A percentile compares a stretch with the other conserved stretches of the same genome.
Evolutionary conservation across 2,113 vertebrate species (phyloP).

Genomic region (Percopsis transmontana): DNA sequence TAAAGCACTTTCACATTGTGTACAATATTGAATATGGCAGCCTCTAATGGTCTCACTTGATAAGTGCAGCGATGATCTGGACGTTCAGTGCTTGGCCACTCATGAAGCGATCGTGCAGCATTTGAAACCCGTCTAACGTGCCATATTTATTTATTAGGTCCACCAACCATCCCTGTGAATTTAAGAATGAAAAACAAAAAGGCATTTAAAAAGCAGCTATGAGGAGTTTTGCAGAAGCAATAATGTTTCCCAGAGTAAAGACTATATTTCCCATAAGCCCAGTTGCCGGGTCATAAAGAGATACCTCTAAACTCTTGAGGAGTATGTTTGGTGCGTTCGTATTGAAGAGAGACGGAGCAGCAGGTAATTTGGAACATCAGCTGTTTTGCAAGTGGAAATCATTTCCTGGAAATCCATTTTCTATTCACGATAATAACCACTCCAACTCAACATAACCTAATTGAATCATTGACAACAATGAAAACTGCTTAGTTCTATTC

Average conservation of each 20-base stretch:
- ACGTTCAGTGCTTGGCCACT: constrained; percentile 98
- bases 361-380: too few relatives aligned
- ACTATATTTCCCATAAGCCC: too few relatives aligned
- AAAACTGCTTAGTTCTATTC: too few relatives aligned
- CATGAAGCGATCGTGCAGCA: constrained; percentile 98
- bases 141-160: constrained; percentile 99
- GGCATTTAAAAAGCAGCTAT: background rate
- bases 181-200: constrained; percentile 11
- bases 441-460: background rate
- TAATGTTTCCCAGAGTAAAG: too few relatives aligned
- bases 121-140: constrained; percentile 99
- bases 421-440: background rate
- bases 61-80: constrained; percentile 99
- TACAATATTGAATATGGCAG: background rate
- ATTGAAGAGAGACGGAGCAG: too few relatives aligned
- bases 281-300: too few relatives aligned
- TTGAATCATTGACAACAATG: background rate
- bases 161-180: constrained; percentile 95
- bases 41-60: constrained; percentile 85
- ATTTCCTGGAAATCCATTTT: too few relatives aligned
- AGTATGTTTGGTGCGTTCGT: too few relatives aligned
- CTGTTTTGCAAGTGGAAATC: too few relatives aligned
- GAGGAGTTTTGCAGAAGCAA: too few relatives aligned
- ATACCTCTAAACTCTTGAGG: too few relatives aligned
- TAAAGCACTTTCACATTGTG: background rate